Conservation (phyloP, 2,888 invertebrate genomes). For the Pachycephus smyrnensis region DNA sequence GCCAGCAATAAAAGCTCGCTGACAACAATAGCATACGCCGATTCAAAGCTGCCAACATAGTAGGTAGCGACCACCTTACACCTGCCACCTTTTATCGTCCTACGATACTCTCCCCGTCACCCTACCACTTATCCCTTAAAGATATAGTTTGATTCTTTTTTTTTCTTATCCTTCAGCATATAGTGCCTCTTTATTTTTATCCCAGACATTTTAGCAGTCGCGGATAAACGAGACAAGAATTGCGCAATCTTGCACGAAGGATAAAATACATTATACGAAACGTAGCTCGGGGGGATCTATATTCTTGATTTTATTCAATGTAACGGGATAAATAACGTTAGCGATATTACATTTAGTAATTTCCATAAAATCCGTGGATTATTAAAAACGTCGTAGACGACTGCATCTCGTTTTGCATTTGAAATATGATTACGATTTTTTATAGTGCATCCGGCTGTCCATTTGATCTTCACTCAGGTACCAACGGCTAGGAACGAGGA, state of each 20-base stretch:
- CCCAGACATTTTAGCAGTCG: background rate
- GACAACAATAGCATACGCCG: constrained; percentile 39
- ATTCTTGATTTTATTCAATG: background rate
- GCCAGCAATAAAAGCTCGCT: constrained; percentile 38
- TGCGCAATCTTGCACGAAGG: background rate
- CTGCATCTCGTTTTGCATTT: background rate
- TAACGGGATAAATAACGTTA: background rate
- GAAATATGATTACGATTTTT: background rate
- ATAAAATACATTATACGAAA: background rate
- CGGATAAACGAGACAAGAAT: background rate
- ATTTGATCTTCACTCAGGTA: constrained; percentile 1
- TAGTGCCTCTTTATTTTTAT: background rate
- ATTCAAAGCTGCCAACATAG: constrained; percentile 23
- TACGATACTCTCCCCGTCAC: constrained; percentile 22
- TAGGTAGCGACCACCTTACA: background rate
- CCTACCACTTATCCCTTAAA: background rate
- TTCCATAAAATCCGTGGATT: background rate
- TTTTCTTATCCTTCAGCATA: background rate
- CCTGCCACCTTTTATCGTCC: constrained; percentile 34
- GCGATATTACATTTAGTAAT: background rate
- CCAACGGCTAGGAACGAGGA: constrained; percentile 20
- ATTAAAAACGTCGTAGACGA: background rate
- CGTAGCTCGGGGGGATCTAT: background rate
- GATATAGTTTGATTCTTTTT: background rate
- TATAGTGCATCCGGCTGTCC: background rate